Conservation (phyloP, 2,797 vertebrate genomes). For the Sternotherus odoratus region DNA sequence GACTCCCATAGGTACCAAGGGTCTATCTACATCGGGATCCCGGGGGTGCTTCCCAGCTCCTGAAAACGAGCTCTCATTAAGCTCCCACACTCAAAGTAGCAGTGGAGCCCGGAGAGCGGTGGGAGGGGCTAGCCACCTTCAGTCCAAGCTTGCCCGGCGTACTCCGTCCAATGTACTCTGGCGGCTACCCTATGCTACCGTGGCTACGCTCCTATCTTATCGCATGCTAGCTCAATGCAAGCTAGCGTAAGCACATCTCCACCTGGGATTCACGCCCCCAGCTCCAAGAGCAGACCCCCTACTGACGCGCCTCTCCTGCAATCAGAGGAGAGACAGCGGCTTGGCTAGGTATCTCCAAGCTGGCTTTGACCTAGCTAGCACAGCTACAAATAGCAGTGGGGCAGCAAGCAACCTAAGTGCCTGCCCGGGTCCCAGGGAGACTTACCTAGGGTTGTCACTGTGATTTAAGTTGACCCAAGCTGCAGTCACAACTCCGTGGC, state of each 20-base stretch:
- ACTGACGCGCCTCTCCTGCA: background rate
- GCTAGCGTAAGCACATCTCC: background rate
- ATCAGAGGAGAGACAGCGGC: background rate
- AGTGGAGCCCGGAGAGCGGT: too few relatives aligned
- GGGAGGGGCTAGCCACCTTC: background rate
- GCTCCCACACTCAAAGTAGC: background rate
- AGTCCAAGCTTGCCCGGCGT: background rate
- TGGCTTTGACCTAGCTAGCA: too few relatives aligned
- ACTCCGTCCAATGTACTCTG: too few relatives aligned
- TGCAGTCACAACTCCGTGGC: background rate
- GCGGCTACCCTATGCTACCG: too few relatives aligned
- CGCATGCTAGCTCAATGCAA: background rate
- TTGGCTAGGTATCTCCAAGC: too few relatives aligned
- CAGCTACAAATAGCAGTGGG: too few relatives aligned
- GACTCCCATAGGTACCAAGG: fast-evolving
- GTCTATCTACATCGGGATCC: background rate
- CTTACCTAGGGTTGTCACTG: background rate
- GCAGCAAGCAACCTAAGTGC: background rate
- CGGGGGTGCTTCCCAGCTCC: background rate
- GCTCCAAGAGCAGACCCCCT: too few relatives aligned
- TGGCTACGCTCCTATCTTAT: background rate
- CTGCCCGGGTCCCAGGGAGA: too few relatives aligned
- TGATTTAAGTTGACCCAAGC: background rate
- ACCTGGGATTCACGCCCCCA: background rate
- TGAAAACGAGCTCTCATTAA: background rate